Evolutionary conservation across 2,113 vertebrate genomes (phyloP), one percentile per base, ranked within the genome.

Genomic region (Acrocephalus arundinaceus): DNA sequence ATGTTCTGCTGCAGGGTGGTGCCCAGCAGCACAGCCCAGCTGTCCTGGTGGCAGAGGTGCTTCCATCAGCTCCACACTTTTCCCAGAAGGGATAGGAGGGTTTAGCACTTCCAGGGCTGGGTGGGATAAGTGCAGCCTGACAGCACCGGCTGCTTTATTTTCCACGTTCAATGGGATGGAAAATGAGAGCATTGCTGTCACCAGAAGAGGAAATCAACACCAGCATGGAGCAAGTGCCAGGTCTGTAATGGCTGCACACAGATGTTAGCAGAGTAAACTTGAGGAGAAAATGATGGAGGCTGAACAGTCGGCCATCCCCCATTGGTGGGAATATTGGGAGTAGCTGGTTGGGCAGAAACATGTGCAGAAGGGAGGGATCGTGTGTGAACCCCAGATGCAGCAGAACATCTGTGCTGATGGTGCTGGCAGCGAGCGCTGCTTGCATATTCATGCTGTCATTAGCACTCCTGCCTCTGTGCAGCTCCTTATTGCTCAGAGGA

Each of bases 251-350:
- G 87, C 89, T 85, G 82, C 81, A 90, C 97, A 93, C 97, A 97
- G 97, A 96, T 97, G 96, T 96, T 96, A 83, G 21, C 39, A 52
- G 78, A 92, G 93, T 37, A 96, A 95, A 94, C 95, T 93, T 79
- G 91, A 93, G 85, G 79, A 96, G 94, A 94, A 93, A 58, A 52
- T 66, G 90, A 94, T 74, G 90, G 91, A 96, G 76, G 49, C 89
- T 82, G 87, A 96, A 80, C 90, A 94, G 86, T 84, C 91, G 96
- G 67, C 95, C 73, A 45, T 54, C 83, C 75, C 67, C 92, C 62
- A 54, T 62, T 57, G 91, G 82, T 93, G 89, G 70, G 88, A 93
- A 93, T 63, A 52, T 55, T 92, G 49, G 2, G 78, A 96, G 91
- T 21, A 70, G 55, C 66, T 93, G 85, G 35, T 15, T 76, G 91